Evolutionary conservation across 2,113 vertebrate genomes (phyloP).

Genomic region (Thamnaconus septentrionalis): DNA sequence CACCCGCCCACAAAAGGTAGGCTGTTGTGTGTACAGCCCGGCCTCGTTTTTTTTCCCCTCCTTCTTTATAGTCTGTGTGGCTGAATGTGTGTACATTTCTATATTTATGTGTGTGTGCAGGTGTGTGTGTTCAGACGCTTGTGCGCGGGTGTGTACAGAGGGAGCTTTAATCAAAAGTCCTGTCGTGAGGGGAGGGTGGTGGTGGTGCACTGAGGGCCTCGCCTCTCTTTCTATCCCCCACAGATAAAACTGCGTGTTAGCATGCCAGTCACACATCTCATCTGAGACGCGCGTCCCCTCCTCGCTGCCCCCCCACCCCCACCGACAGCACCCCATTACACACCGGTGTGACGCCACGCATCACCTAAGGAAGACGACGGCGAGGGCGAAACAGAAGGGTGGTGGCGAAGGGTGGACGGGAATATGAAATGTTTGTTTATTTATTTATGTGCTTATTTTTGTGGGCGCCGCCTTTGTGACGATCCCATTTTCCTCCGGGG

Average conservation of each 20-base stretch:
- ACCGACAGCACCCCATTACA: conserved; percentile 77
- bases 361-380: conserved; percentile 55
- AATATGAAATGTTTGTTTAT: conserved; percentile 5
- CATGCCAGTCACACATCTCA: conserved; percentile 83
- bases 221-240: conserved; percentile 53
- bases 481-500: neutral
- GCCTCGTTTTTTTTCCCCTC: conserved; percentile 36
- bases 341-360: conserved; percentile 65
- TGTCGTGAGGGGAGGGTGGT: conserved; percentile 48
- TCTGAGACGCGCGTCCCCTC: conserved; percentile 70
- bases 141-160: conserved; percentile 63
- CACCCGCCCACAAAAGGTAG: conserved; percentile 54
- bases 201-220: conserved; percentile 27
- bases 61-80: conserved; percentile 58
- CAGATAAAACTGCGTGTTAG: conserved; percentile 78
- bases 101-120: conserved; percentile 39
- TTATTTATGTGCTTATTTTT: neutral
- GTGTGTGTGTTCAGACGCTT: conserved; percentile 48
- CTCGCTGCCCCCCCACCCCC: conserved; percentile 62
- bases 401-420: conserved; percentile 29
- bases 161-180: conserved; percentile 77
- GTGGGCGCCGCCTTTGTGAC: neutral
- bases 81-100: conserved; percentile 10
- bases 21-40: conserved; percentile 25
- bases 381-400: conserved; percentile 21